phyloP scores from a whole-genome alignment of 2,797 vertebrate genomes.

The Rhincodon typus region DNA sequence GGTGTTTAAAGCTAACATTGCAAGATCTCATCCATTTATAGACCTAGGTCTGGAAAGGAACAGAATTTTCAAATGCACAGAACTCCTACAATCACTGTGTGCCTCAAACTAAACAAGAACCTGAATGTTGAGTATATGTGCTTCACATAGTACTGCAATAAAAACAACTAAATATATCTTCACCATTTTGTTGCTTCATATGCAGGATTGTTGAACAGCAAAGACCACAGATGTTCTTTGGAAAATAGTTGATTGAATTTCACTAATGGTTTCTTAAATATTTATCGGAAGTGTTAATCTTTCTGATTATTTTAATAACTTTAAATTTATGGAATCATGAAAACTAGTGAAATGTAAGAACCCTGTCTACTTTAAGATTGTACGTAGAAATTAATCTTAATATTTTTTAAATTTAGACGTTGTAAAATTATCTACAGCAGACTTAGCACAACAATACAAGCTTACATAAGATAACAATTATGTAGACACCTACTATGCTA shows the following conservation, averaged over 20 bases:
- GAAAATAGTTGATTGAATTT: not conserved
- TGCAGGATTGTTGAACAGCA: not conserved
- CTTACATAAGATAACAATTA: too few species aligned
- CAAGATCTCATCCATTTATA: not conserved
- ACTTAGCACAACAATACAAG: too few species aligned
- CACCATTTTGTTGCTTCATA: not conserved
- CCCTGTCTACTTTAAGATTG: not conserved
- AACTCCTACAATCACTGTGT: not conserved
- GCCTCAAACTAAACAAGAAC: not conserved
- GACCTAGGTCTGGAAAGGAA: not conserved
- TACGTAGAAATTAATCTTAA: not conserved
- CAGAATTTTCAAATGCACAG: conserved; percentile 4
- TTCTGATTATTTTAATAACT: not conserved
- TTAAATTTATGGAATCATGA: not conserved
- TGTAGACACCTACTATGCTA: too few species aligned
- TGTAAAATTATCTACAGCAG: too few species aligned
- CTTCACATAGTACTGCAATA: conserved; percentile 11
- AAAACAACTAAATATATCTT: not conserved
- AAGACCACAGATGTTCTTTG: not conserved
- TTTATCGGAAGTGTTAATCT: not conserved
- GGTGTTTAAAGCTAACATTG: conserved; percentile 58
- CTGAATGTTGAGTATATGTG: not conserved
- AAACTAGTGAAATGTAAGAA: not conserved
- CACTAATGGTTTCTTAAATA: not conserved
- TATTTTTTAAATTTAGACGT: too few species aligned